These are phyloP conservation scores for Tholera decimalis DNA, from an alignment of 2,888 invertebrate species.

Conservation along the genomic window DNA sequence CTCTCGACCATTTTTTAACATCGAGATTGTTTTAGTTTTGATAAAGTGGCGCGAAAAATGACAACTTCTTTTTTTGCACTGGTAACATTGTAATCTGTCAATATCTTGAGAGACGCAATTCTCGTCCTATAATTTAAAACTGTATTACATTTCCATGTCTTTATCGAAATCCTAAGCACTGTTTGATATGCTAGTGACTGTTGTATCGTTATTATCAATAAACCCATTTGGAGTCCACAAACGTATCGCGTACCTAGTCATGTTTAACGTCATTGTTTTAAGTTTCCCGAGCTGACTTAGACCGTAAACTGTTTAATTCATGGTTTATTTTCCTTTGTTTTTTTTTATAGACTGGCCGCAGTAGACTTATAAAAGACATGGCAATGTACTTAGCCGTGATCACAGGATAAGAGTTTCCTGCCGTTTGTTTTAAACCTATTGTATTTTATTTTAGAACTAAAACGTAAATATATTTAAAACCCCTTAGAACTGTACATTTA, in stretches of 20 bases:
- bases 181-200: slow-evolving; percentile 72
- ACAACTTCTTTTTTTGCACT: slow-evolving; percentile 6
- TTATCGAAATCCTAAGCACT: slow-evolving; percentile 61
- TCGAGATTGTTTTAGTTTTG: background rate
- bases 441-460: slow-evolving; percentile 43
- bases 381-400: slow-evolving; percentile 67
- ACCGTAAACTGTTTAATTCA: slow-evolving; percentile 4
- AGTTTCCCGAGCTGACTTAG: slow-evolving; percentile 23
- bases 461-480: slow-evolving; percentile 17
- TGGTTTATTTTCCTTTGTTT: slow-evolving; percentile 46
- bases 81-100: slow-evolving; percentile 10
- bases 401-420: slow-evolving; percentile 67
- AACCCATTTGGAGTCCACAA: slow-evolving; percentile 76
- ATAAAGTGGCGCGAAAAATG: too few relatives aligned
- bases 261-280: slow-evolving; percentile 68
- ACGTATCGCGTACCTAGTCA: slow-evolving; percentile 67
- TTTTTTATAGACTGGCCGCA: slow-evolving; percentile 49
- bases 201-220: slow-evolving; percentile 73
- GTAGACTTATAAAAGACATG: slow-evolving; percentile 62
- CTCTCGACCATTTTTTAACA: background rate
- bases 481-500: too few relatives aligned
- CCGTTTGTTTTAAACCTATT: slow-evolving; percentile 52
- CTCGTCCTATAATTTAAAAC: slow-evolving; percentile 24
- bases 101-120: slow-evolving; percentile 28
- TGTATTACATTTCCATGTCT: slow-evolving; percentile 47